Percentiles rank a stretch among this genome's conserved stretches.
Evolutionary conservation across 2,797 vertebrate genomes (phyloP).

Genomic region (Masticophis lateralis): DNA sequence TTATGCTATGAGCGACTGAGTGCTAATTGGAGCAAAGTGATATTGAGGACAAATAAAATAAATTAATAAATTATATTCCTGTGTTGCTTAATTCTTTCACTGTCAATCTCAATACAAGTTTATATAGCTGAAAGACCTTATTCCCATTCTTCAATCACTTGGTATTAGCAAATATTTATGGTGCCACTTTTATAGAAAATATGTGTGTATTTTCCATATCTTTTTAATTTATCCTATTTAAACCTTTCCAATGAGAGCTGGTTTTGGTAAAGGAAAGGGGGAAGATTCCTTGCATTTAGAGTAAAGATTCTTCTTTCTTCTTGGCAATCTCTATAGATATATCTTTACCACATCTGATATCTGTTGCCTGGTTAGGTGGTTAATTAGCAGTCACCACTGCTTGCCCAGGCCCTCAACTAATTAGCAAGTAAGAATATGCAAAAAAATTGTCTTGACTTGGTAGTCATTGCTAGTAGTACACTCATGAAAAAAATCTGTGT

Average conservation of each 20-base stretch:
- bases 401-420: neutral
- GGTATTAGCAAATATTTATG: neutral
- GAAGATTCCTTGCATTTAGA: neutral
- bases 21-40: neutral
- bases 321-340: neutral
- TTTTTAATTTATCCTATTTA: neutral
- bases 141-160: neutral
- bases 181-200: neutral
- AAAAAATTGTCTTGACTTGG: neutral
- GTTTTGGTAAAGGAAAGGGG: neutral
- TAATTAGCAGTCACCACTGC: neutral
- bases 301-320: neutral
- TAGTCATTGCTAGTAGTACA: neutral
- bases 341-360: neutral
- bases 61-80: neutral
- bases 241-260: neutral
- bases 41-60: neutral
- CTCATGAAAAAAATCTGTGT: neutral
- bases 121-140: neutral
- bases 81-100: neutral
- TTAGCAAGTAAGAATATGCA: neutral
- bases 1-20: neutral
- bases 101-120: neutral
- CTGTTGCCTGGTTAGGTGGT: neutral
- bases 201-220: neutral